A percentile compares a stretch with the other conserved stretches of the same genome.
These are phyloP conservation scores for Craseonycteris thonglongyai DNA, from an alignment of 2,113 vertebrate genomes.

Conservation along the genomic window DNA sequence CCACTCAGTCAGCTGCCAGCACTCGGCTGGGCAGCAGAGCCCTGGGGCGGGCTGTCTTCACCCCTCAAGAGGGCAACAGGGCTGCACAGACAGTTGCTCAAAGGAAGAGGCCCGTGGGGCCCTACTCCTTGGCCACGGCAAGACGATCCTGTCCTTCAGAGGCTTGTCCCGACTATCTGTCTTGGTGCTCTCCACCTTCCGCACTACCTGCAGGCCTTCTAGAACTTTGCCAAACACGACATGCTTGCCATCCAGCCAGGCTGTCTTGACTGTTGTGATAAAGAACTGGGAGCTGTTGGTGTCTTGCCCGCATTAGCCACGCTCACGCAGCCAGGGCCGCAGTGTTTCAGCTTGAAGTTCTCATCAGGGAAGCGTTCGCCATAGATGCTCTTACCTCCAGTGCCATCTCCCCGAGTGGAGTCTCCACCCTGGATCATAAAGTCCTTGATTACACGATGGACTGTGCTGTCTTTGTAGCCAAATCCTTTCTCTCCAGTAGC, in stretches of 20 bases:
- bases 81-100: background rate
- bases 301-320: constrained; percentile 98
- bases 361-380: constrained; percentile 96
- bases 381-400: constrained; percentile 98
- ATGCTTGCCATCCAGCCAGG: constrained; percentile 95
- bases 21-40: background rate
- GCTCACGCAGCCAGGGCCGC: constrained; percentile 93
- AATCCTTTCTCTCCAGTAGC: constrained; percentile 99
- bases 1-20: constrained; percentile 10
- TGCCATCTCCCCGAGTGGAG: constrained; percentile 96
- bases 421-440: constrained; percentile 99
- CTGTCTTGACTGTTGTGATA: constrained; percentile 91
- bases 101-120: background rate
- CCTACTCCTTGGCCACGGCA: constrained; percentile 91
- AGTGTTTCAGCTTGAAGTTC: constrained; percentile 99
- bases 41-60: background rate
- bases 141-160: constrained; percentile 90
- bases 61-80: background rate
- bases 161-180: constrained; percentile 92
- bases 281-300: constrained; percentile 99
- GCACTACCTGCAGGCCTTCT: constrained; percentile 93
- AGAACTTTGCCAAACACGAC: constrained; percentile 96
- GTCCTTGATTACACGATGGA: constrained; percentile 96
- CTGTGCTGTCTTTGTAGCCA: constrained; percentile 95
- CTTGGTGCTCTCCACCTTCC: constrained; percentile 89